phyloP scores from a whole-genome alignment of 2,888 invertebrate genomes.

The Itoplectis maculator region DNA sequence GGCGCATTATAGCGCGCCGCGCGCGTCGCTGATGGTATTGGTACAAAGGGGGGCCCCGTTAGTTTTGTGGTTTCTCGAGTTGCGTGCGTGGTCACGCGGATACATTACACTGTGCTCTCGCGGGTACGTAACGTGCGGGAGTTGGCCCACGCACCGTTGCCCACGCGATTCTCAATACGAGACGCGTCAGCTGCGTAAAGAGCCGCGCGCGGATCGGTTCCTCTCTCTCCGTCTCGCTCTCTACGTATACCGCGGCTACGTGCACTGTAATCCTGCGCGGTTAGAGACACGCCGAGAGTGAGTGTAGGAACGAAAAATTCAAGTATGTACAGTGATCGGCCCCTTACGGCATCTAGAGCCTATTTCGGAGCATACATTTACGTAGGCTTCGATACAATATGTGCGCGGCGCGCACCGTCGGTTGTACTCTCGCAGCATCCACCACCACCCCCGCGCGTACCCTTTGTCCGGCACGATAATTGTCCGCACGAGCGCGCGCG shows the following conservation, averaged over 20 bases:
- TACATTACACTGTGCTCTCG: conserved; percentile 59
- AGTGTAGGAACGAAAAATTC: not conserved
- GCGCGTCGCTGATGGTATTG: too few species aligned
- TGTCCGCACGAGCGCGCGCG: conserved; percentile 74
- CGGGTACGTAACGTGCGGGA: conserved; percentile 74
- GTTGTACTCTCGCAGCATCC: conserved; percentile 63
- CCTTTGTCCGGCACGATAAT: conserved; percentile 78
- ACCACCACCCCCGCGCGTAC: conserved; percentile 79
- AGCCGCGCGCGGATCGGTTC: conserved; percentile 72
- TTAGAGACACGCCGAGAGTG: not conserved
- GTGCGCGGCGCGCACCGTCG: not conserved
- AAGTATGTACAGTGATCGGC: conserved; percentile 28
- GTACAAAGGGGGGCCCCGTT: conserved; percentile 47
- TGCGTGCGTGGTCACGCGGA: conserved; percentile 64
- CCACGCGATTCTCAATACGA: conserved; percentile 77
- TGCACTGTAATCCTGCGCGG: not conserved
- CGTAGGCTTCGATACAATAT: conserved; percentile 50
- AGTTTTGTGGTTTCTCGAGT: conserved; percentile 62
- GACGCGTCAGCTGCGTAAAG: conserved; percentile 81
- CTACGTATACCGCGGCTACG: not conserved
- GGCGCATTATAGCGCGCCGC: not conserved
- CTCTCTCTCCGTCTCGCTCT: conserved; percentile 40
- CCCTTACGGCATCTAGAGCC: not conserved
- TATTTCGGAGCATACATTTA: conserved; percentile 26
- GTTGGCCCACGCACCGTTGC: conserved; percentile 78